Base-by-base conservation (phyloP, 2,113 vertebrate species). In the Natator depressus region DNA sequence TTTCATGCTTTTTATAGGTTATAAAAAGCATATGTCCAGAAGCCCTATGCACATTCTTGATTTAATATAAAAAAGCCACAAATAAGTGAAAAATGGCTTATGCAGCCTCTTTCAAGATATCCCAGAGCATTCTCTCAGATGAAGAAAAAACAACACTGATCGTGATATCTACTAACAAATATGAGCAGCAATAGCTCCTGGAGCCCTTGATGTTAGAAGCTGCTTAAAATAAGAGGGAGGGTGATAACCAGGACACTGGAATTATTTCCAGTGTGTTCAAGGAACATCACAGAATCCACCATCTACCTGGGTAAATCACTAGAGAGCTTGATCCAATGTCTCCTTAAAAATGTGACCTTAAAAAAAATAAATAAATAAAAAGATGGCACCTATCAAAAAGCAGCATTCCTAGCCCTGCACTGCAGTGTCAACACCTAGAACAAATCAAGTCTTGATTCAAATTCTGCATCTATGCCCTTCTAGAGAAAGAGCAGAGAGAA, bases 21-120 rank as follows among this genome's bases (percentile, higher is more conserved):
- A 42, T 53, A 35, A 47, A 29, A 8, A 3, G 12, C n/a, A 92
- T 16, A 4, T 3, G 0, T 49, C 81, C 54, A 79, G 83, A 38
- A 88, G 19, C 2, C 22, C 35, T 89, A 51, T 31, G 47, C 65
- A 51, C 7, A 38, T 57, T 85, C 85, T 90, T 80, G 10, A 6
- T 54, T 91, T 96, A 22, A 87, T 25, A 8, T 80, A 88, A 89
- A 22, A 97, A 78, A 47, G 25, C 25, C 22, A 81, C 69, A 82
- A 80, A 87, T 25, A 82, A 72, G 0, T 0, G 88, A 88, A 53
- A 79, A 85, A 46, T 2, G 35, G 9, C 0, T 8, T 0, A 5
- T 4, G 9, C 27, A n/a, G 76, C 31, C 22, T 2, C 59, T 89
- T 55, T 80, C 22, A 54, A 80, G 69, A 12, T 53, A 54, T 42